These are phyloP conservation scores for Saturnia japonica DNA, from an alignment of 2,888 invertebrate species.

Conservation along the genomic window DNA sequence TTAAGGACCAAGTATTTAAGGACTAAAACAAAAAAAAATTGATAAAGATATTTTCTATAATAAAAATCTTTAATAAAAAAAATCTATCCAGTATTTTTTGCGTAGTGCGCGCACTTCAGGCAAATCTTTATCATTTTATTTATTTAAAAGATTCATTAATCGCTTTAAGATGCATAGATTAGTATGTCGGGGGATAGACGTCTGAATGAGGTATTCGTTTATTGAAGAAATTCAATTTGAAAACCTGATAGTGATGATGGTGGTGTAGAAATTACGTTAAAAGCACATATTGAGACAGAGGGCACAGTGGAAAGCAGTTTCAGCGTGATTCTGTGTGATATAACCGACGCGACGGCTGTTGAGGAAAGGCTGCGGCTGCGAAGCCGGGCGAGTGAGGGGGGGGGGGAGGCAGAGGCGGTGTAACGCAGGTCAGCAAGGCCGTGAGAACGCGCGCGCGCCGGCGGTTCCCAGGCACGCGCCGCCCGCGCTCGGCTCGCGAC, in stretches of 20 bases:
- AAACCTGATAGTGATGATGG: constrained; percentile 3
- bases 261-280: constrained; percentile 29
- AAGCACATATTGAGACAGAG: constrained; percentile 33
- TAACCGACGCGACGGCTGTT: constrained; percentile 6
- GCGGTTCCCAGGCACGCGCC: constrained; percentile 80
- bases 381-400: constrained; percentile 23
- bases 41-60: too few species aligned
- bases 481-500: constrained; percentile 64
- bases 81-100: too few species aligned
- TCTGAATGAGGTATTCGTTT: background rate
- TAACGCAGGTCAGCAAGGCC: constrained; percentile 69
- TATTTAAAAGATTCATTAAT: background rate
- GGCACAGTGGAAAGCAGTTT: constrained; percentile 47
- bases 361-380: background rate
- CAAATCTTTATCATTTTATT: too few species aligned
- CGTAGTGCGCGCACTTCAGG: too few species aligned
- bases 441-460: constrained; percentile 81
- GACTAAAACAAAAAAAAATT: too few species aligned
- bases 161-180: background rate
- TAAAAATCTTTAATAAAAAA: too few species aligned
- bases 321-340: constrained; percentile 41
- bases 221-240: background rate
- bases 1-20: too few species aligned
- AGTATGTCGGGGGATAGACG: background rate
- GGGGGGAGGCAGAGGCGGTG: constrained; percentile 35